These are phyloP conservation scores for Meda fulgida DNA, from an alignment of 2,797 vertebrate genomes.

Conservation along the genomic window DNA sequence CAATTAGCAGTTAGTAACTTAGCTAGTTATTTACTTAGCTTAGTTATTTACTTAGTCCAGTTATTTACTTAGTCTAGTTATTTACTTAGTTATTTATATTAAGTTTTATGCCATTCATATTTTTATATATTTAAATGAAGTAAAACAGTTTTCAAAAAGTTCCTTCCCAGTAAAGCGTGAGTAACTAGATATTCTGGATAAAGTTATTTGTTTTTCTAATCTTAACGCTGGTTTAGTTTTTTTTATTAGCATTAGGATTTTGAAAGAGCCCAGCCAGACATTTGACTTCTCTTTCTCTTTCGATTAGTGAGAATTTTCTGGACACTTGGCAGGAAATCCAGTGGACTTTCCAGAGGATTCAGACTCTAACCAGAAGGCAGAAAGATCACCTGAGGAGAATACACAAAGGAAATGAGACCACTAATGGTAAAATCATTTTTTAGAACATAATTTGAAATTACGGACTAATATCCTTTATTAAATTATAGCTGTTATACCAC, in stretches of 20 bases:
- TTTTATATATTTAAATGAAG: neutral
- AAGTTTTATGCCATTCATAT: neutral
- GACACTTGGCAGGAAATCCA: constrained; percentile 88
- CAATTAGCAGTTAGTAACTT: no score
- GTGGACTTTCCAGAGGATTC: constrained; percentile 92
- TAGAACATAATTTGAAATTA: constrained; percentile 29
- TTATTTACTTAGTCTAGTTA: neutral
- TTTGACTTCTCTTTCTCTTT: constrained; percentile 64
- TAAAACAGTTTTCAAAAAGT: neutral
- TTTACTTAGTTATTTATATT: neutral
- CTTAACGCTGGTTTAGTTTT: neutral
- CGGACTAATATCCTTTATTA: constrained; percentile 48
- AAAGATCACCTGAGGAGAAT: constrained; percentile 93
- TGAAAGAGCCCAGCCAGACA: neutral
- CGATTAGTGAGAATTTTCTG: constrained; percentile 86
- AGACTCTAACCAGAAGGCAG: constrained; percentile 87
- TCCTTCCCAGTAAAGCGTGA: neutral
- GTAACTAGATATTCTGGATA: constrained; percentile 1
- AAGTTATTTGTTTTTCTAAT: neutral
- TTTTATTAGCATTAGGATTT: neutral
- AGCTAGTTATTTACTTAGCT: no score
- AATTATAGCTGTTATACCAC: constrained; percentile 47
- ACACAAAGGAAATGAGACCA: constrained; percentile 82
- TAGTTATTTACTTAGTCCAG: neutral
- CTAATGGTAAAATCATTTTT: constrained; percentile 81